These are phyloP conservation scores for Gambusia affinis DNA, from an alignment of 2,113 vertebrate species.

Conservation along the genomic window DNA sequence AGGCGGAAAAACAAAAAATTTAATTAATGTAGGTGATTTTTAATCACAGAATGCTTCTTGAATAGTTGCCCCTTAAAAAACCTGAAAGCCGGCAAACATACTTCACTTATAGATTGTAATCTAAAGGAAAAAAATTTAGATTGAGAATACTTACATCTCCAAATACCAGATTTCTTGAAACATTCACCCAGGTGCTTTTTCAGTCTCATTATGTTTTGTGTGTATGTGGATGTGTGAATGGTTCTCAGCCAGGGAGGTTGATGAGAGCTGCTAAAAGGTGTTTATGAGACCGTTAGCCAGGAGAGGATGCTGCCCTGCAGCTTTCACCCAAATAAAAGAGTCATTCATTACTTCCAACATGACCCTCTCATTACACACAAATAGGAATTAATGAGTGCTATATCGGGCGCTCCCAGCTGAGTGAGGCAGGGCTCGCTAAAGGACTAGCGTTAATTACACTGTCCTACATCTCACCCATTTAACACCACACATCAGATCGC, in stretches of 20 bases:
- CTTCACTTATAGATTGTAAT: not conserved
- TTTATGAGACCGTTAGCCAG: slow-evolving; percentile 75
- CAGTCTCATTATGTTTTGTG: slow-evolving; percentile 7
- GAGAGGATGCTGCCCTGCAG: slow-evolving; percentile 74
- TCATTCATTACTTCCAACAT: slow-evolving; percentile 82
- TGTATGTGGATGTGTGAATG: slow-evolving; percentile 32
- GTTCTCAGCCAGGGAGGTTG: slow-evolving; percentile 61
- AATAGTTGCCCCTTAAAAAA: not conserved
- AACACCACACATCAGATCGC: slow-evolving; percentile 66
- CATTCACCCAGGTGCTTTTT: slow-evolving; percentile 15
- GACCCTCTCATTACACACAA: slow-evolving; percentile 83
- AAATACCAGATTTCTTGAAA: slow-evolving; percentile 29
- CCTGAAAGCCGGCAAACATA: not conserved
- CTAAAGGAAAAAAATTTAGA: not conserved
- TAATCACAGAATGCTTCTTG: not conserved
- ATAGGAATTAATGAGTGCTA: slow-evolving; percentile 83
- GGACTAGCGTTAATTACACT: slow-evolving; percentile 81
- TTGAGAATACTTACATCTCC: slow-evolving; percentile 7
- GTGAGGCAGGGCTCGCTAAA: slow-evolving; percentile 83
- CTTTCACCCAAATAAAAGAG: slow-evolving; percentile 79
- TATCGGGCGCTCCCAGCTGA: slow-evolving; percentile 76
- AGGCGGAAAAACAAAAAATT: not conserved
- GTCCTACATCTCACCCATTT: slow-evolving; percentile 79
- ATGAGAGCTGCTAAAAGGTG: slow-evolving; percentile 68
- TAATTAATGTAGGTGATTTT: not conserved